These are phyloP conservation scores for Pimephales promelas DNA, from an alignment of 2,113 vertebrate species.

Conservation along the genomic window DNA sequence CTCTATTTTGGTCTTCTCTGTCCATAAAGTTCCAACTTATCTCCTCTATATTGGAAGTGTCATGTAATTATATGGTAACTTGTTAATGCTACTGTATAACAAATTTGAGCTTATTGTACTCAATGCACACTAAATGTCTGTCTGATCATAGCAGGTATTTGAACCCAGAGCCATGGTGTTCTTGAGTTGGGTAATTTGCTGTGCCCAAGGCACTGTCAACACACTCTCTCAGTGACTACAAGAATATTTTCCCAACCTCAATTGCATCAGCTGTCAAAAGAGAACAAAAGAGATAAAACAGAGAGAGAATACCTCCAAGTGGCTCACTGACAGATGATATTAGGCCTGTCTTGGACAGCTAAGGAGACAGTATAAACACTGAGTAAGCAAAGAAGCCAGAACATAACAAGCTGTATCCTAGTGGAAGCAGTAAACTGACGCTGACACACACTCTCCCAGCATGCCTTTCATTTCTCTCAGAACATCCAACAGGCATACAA, in stretches of 20 bases:
- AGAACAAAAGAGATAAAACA: conserved; percentile 43
- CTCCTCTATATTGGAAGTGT: neutral
- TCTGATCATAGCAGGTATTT: conserved; percentile 53
- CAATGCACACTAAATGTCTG: neutral
- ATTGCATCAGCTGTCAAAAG: conserved; percentile 50
- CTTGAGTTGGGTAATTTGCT: conserved; percentile 50
- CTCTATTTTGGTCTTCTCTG: neutral
- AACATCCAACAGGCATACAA: neutral
- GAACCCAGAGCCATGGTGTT: conserved; percentile 51
- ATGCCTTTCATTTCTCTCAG: conserved; percentile 9
- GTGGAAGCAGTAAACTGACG: conserved; percentile 39
- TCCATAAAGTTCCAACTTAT: neutral
- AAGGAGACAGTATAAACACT: conserved; percentile 53
- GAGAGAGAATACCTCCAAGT: conserved; percentile 35
- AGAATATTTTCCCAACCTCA: conserved; percentile 54
- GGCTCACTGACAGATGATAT: conserved; percentile 35
- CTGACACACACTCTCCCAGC: conserved; percentile 15
- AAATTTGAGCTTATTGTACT: neutral
- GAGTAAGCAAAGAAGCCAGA: conserved; percentile 42
- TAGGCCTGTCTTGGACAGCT: conserved; percentile 42
- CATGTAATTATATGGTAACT: neutral
- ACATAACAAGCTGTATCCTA: conserved; percentile 49
- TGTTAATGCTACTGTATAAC: neutral
- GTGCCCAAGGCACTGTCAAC: conserved; percentile 38
- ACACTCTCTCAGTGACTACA: conserved; percentile 50